Percentiles rank a stretch among this genome's conserved stretches.
phyloP scores from a whole-genome alignment of 2,797 vertebrate species.

The Pachyuromys duprasi region DNA sequence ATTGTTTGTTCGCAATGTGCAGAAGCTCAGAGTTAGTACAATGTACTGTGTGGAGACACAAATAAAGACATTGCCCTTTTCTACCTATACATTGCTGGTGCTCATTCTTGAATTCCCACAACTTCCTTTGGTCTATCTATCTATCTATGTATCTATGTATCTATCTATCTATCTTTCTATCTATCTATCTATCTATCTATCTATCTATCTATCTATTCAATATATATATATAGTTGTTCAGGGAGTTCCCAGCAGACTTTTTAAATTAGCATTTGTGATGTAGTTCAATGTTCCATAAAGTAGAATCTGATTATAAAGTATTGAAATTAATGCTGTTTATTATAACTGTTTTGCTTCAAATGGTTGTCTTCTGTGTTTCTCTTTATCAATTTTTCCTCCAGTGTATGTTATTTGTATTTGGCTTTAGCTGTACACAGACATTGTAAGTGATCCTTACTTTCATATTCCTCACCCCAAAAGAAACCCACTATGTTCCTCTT shows the following conservation, averaged over 20 bases:
- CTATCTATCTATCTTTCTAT: too few species aligned
- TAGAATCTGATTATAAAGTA: slow-evolving; percentile 12
- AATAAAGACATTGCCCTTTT: slow-evolving; percentile 49
- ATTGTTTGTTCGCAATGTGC: background rate
- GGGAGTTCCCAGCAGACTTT: background rate
- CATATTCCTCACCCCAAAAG: background rate
- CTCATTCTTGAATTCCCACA: slow-evolving; percentile 22
- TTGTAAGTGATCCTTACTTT: slow-evolving; percentile 25
- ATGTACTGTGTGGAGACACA: background rate
- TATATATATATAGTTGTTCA: too few species aligned
- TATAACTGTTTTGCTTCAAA: background rate
- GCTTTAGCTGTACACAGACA: background rate
- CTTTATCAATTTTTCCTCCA: background rate
- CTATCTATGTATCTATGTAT: too few species aligned
- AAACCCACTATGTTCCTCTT: slow-evolving; percentile 37
- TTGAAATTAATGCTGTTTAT: background rate
- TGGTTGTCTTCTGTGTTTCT: background rate
- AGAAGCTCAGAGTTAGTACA: background rate
- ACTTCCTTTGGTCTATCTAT: too few species aligned
- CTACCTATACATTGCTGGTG: background rate
- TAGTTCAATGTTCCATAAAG: slow-evolving; percentile 29
- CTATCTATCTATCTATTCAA: too few species aligned
- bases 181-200: too few species aligned
- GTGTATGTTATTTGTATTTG: background rate
- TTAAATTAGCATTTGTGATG: slow-evolving; percentile 59